Base-by-base conservation (phyloP, 2,888 invertebrate genomes). In the Chironomus riparius region DNA sequence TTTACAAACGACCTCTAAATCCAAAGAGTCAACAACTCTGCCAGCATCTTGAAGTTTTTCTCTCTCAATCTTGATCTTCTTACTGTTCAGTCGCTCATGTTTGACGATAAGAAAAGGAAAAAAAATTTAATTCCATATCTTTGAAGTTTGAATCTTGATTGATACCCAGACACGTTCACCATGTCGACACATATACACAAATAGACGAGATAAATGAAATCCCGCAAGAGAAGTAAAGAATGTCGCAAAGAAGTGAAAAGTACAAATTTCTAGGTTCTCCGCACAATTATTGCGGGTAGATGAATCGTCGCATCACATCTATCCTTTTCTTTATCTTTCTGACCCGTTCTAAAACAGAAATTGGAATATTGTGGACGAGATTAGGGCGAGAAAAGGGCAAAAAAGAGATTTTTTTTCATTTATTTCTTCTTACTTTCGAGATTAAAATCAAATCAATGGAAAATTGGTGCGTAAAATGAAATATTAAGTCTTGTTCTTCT, bases 141-240 rank as follows among this genome's bases (percentile, higher is more conserved):
- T 28, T 21, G 10, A 22, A 28, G 24, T 15, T 24, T 24, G 13
- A 38, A 71, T 50, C 68, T 71, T 71, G 71, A 71, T 71, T 56
- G 71, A 71, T 71, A 71, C 61, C 28, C 71, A 56, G 61, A 71
- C 71, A 71, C 71, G 71, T 71, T 71, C 21, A 15, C 18, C 61
- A 15, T 71, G 24, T 71, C 71, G 71, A 22, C 50, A 56, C 61
- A 56, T 56, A 38, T 38, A 38, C 38, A 38, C 38, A 38, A 38
- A 38, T 38, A 38, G 38, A 71, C 12, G 56, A 71, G 47, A 56
- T 22, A 71, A 21, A 71, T 28, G 24, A 61, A 71, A 65, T 65
- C 65, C 21, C 65, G 12, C 12, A 18, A 65, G 65, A 65, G 24
- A 12, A 24, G 38, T 15, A 18, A 21, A 48, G 13, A 50, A 70